Percentiles rank a stretch among this genome's conserved stretches.
These are phyloP conservation scores for Daphoenositta chrysoptera DNA, from an alignment of 2,113 vertebrate species.

Conservation along the genomic window DNA sequence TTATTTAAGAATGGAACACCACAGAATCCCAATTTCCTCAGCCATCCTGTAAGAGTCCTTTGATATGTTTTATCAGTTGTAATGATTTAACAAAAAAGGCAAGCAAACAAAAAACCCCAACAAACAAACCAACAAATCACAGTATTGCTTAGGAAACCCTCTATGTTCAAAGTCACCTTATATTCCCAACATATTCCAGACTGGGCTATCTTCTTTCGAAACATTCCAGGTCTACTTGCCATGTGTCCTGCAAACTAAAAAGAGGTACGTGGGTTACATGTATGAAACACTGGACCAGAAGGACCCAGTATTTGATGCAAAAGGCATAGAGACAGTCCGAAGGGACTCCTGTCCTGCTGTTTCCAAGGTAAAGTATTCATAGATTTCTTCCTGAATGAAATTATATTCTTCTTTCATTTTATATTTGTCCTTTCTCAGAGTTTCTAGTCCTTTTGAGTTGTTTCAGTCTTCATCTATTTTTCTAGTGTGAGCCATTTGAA, in stretches of 20 bases:
- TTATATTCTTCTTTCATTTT: not conserved
- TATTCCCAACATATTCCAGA: not conserved
- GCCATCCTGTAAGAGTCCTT: not conserved
- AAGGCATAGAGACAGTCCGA: conserved; percentile 97
- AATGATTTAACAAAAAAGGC: not conserved
- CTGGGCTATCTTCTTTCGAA: not conserved
- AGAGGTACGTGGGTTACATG: conserved; percentile 98
- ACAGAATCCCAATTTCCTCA: not conserved
- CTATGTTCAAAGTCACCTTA: not conserved
- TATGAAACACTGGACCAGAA: conserved; percentile 95
- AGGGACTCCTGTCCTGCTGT: conserved; percentile 96
- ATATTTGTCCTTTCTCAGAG: not conserved
- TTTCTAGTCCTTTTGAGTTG: not conserved
- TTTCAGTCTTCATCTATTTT: not conserved
- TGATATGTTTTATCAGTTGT: not conserved
- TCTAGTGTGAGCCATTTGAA: not conserved
- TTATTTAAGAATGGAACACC: not conserved
- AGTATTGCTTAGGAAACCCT: not conserved
- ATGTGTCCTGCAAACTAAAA: conserved; percentile 96
- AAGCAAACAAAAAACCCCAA: not conserved
- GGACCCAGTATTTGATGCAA: conserved; percentile 94
- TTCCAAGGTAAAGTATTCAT: conserved; percentile 84
- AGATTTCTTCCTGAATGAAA: not conserved
- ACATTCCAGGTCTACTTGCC: conserved; percentile 90
- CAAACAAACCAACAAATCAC: not conserved